Evolutionary conservation across 2,888 invertebrate genomes (phyloP).

Genomic region (Heteropelma amictum): DNA sequence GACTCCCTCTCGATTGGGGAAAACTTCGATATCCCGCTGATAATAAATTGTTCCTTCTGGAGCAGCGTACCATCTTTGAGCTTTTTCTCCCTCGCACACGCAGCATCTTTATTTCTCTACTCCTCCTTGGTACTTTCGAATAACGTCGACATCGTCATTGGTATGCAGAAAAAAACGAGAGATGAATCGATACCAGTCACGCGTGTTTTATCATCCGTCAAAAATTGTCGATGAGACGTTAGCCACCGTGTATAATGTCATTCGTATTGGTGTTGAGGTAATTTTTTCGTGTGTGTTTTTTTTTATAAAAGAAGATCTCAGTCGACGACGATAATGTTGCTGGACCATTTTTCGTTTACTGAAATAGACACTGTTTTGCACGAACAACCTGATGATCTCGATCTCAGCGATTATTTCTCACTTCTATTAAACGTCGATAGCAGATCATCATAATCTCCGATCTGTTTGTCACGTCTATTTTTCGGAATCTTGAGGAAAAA

Average conservation of each 20-base stretch:
- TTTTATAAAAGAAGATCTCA: too few species aligned
- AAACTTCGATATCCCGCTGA: conserved; percentile 59
- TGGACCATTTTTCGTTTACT: too few species aligned
- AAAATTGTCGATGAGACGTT: conserved; percentile 63
- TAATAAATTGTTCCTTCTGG: conserved; percentile 61
- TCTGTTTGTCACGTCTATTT: neutral
- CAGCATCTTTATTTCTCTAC: neutral
- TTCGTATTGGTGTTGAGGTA: conserved; percentile 45
- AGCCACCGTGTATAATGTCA: conserved; percentile 39
- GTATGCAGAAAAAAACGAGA: conserved; percentile 45
- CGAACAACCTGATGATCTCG: too few species aligned
- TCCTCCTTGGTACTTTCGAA: conserved; percentile 21
- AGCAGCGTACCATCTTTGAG: conserved; percentile 21
- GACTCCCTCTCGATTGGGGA: conserved; percentile 47
- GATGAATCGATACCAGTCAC: conserved; percentile 68
- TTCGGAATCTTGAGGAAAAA: neutral
- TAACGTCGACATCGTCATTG: conserved; percentile 40
- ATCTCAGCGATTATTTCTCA: too few species aligned
- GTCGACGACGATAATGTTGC: too few species aligned
- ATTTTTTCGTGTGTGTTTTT: too few species aligned
- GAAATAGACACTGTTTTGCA: too few species aligned
- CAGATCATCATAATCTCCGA: neutral
- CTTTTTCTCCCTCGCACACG: neutral
- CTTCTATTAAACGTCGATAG: too few species aligned
- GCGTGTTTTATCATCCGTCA: conserved; percentile 63